Evolutionary conservation across 2,888 invertebrate genomes (phyloP).

Genomic region (Willowsia nigromaculata): DNA sequence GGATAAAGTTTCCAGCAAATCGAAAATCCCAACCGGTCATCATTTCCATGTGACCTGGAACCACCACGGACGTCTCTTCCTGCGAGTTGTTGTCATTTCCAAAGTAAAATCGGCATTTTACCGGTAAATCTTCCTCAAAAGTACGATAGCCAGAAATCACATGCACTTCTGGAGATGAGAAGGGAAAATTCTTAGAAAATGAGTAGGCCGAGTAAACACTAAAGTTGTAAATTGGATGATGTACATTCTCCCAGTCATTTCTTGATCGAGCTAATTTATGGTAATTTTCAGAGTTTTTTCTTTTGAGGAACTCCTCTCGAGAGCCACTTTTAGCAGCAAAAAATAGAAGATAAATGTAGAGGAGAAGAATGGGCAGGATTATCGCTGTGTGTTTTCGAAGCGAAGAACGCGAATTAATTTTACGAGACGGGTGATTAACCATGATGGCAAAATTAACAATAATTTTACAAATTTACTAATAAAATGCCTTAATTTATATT

Average conservation of each 20-base stretch:
- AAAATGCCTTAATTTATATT: too few relatives aligned
- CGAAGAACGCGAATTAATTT: not conserved
- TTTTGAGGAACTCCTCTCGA: not conserved
- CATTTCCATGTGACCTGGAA: not conserved
- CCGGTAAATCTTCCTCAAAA: not conserved
- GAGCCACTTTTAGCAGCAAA: not conserved
- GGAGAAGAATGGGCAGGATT: not conserved
- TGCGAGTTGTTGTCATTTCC: not conserved
- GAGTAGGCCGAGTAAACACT: not conserved
- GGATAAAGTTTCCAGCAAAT: not conserved
- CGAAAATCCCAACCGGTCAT: not conserved
- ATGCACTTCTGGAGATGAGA: not conserved
- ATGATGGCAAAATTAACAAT: too few relatives aligned
- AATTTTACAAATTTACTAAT: too few relatives aligned
- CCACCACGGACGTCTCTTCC: not conserved
- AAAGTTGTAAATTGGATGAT: not conserved
- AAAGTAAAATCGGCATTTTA: constrained; percentile 13
- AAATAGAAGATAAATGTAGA: not conserved
- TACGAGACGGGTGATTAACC: not conserved
- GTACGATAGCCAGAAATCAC: not conserved
- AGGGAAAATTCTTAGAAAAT: not conserved
- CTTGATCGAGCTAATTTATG: not conserved
- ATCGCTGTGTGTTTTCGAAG: not conserved
- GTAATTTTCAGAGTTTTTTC: not conserved
- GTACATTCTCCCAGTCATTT: not conserved